Percentiles rank a stretch among this genome's conserved stretches.
These are phyloP conservation scores for Berghia stephanieae DNA, from an alignment of 1,140 invertebrate species.

Conservation along the genomic window DNA sequence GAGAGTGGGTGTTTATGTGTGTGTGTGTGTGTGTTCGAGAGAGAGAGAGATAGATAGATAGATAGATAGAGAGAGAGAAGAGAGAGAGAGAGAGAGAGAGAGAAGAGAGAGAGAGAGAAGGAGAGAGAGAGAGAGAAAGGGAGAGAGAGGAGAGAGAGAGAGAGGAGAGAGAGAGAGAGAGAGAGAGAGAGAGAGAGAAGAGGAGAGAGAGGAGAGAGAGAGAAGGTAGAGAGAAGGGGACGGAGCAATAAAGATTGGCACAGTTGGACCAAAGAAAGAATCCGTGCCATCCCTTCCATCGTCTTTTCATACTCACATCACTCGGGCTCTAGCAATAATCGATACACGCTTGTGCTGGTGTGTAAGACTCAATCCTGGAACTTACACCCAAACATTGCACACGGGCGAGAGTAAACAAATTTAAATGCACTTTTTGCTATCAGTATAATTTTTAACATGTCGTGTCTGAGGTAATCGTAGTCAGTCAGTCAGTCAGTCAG, in stretches of 20 bases:
- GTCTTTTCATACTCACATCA: background rate
- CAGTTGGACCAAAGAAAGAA: too few relatives aligned
- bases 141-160: background rate
- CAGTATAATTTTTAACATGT: too few relatives aligned
- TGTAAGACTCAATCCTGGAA: too few relatives aligned
- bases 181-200: background rate
- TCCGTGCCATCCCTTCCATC: background rate
- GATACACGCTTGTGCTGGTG: too few relatives aligned
- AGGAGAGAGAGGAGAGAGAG: background rate
- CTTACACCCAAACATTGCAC: too few relatives aligned
- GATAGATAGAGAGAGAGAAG: conserved; percentile 8
- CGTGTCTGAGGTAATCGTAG: too few relatives aligned
- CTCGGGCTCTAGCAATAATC: background rate
- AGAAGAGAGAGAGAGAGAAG: background rate
- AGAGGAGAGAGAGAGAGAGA: background rate
- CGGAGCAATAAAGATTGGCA: too few relatives aligned
- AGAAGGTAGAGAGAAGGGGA: background rate
- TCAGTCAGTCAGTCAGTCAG: too few relatives aligned
- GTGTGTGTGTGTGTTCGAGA: background rate
- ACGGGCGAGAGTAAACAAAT: too few relatives aligned
- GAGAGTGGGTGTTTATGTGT: background rate
- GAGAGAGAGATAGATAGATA: background rate
- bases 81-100: background rate
- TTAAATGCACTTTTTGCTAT: too few relatives aligned
- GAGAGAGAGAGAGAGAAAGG: background rate